Percentiles rank a stretch among this genome's conserved stretches.
These are phyloP conservation scores for Carassius auratus DNA, from an alignment of 2,113 vertebrate species.

Conservation along the genomic window DNA sequence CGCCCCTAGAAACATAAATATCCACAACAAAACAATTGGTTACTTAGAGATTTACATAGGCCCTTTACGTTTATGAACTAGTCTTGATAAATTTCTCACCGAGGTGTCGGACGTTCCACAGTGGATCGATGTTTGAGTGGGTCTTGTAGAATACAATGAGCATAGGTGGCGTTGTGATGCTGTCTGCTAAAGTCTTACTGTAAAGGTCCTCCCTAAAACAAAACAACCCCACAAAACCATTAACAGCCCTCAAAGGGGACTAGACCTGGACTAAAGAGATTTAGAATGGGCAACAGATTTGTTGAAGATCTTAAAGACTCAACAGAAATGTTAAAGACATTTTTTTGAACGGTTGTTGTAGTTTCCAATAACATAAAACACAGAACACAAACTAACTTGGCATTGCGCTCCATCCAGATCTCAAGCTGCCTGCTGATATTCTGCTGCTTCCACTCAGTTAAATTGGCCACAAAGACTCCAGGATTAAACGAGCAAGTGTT, in stretches of 20 bases:
- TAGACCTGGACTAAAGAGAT: neutral
- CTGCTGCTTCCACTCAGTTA: constrained; percentile 94
- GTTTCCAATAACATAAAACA: neutral
- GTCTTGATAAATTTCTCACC: constrained; percentile 74
- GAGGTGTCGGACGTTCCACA: constrained; percentile 94
- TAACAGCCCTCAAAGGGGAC: neutral
- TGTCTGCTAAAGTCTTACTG: constrained; percentile 87
- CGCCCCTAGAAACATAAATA: constrained; percentile 74
- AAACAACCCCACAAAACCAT: neutral
- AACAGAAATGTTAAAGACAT: no score
- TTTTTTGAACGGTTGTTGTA: neutral
- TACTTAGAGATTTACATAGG: neutral
- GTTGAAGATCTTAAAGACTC: no score
- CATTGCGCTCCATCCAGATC: constrained; percentile 92
- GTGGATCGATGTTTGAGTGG: constrained; percentile 89
- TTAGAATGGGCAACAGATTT: neutral
- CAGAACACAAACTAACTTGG: constrained; percentile 76
- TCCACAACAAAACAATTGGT: neutral
- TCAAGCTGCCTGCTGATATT: constrained; percentile 91
- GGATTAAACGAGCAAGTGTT: constrained; percentile 97
- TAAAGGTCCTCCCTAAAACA: constrained; percentile 87
- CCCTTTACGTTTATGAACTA: neutral
- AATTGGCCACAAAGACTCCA: constrained; percentile 92
- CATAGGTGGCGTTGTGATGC: constrained; percentile 87
- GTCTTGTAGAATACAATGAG: constrained; percentile 95